Conservation (phyloP, 2,888 invertebrate species). For the Hydriomena furcata region DNA sequence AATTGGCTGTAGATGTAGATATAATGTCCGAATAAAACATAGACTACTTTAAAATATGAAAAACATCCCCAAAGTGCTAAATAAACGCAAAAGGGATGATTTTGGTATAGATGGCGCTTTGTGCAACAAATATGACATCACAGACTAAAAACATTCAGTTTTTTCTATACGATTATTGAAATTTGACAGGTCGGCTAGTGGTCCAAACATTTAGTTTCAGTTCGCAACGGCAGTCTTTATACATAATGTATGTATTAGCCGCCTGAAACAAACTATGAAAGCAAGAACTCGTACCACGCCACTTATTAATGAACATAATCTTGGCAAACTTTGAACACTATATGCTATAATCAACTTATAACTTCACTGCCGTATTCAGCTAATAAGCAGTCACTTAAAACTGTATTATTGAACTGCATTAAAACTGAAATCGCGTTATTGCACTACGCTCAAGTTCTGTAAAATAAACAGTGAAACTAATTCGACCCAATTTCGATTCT, state of each 20-base stretch:
- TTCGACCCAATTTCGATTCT: conserved; percentile 6
- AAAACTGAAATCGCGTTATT: conserved; percentile 1
- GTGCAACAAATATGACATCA: too few relatives aligned
- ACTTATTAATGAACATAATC: background rate
- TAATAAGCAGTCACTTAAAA: conserved; percentile 1
- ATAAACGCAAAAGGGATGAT: too few relatives aligned
- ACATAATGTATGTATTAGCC: background rate
- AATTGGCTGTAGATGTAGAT: too few relatives aligned
- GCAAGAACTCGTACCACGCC: background rate
- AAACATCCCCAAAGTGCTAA: too few relatives aligned
- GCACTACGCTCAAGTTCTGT: conserved; percentile 1
- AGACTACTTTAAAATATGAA: too few relatives aligned
- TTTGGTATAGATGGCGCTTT: too few relatives aligned
- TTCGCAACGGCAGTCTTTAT: too few relatives aligned
- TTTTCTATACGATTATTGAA: too few relatives aligned
- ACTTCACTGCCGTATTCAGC: background rate
- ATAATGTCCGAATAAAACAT: too few relatives aligned
- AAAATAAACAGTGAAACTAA: conserved; percentile 3
- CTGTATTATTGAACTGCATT: background rate
- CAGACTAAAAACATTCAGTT: too few relatives aligned
- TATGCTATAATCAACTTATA: conserved; percentile 1
- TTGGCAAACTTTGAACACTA: background rate
- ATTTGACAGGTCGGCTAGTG: too few relatives aligned
- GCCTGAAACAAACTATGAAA: background rate
- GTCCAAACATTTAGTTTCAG: too few relatives aligned